Conservation (phyloP, 2,888 invertebrate species). For the Julus scanicus region DNA sequence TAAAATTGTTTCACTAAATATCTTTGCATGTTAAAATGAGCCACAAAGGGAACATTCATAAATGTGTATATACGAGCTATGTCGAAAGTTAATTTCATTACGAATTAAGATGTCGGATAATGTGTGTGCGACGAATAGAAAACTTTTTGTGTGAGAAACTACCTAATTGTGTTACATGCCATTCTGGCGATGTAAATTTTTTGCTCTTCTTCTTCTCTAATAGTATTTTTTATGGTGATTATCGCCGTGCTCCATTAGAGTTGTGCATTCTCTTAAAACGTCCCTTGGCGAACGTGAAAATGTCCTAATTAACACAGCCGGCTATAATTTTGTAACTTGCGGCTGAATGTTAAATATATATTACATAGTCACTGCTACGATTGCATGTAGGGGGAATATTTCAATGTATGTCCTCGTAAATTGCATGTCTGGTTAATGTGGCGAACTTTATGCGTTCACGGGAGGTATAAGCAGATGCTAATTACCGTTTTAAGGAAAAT, state of each 20-base stretch:
- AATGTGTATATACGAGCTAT: not conserved
- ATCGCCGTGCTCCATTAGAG: constrained; percentile 43
- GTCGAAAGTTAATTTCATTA: constrained; percentile 28
- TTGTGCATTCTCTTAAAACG: not conserved
- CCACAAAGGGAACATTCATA: not conserved
- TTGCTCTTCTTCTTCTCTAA: constrained; percentile 4
- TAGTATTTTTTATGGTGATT: constrained; percentile 40
- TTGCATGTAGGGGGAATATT: not conserved
- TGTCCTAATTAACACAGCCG: constrained; percentile 44
- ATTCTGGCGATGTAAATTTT: not conserved
- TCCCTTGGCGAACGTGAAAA: constrained; percentile 23
- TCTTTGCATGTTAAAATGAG: not conserved
- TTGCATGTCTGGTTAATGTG: constrained; percentile 53
- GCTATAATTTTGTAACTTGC: constrained; percentile 30
- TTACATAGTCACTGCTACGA: constrained; percentile 13
- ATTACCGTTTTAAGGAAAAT: constrained; percentile 52
- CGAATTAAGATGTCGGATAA: constrained; percentile 35
- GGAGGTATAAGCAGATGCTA: constrained; percentile 56
- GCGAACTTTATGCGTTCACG: constrained; percentile 54
- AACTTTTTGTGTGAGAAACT: not conserved
- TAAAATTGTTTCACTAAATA: not conserved
- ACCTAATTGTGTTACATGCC: not conserved
- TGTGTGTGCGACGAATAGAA: not conserved
- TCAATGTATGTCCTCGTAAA: constrained; percentile 15
- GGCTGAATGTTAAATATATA: constrained; percentile 30